Evolutionary conservation across 1,140 invertebrate genomes (phyloP).

Genomic region (Diabrotica undecimpunctata): DNA sequence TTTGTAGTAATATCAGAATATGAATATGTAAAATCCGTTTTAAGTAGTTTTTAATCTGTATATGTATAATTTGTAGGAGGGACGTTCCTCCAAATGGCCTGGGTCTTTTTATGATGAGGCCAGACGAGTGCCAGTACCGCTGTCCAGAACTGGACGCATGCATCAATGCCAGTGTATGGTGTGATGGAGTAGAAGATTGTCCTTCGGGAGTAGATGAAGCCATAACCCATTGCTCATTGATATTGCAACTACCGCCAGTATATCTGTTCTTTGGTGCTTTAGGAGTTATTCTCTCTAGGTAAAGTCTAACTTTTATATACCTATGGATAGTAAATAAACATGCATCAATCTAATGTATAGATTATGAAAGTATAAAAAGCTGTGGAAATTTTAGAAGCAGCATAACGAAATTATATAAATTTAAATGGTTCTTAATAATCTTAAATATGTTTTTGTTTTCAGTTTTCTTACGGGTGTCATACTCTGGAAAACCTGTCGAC

Average conservation of each 20-base stretch:
- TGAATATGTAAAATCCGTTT: background rate
- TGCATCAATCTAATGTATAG: too few species aligned
- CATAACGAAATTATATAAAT: background rate
- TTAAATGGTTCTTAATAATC: background rate
- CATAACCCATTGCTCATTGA: slow-evolving; percentile 70
- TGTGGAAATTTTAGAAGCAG: too few species aligned
- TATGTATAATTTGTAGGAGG: slow-evolving; percentile 30
- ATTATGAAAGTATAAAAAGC: too few species aligned
- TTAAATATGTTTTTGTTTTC: slow-evolving; percentile 15
- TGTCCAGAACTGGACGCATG: slow-evolving; percentile 85
- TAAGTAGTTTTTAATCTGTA: background rate
- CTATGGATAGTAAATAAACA: too few species aligned
- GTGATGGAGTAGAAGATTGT: slow-evolving; percentile 79
- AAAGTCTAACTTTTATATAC: background rate
- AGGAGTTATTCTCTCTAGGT: slow-evolving; percentile 38
- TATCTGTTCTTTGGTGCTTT: slow-evolving; percentile 59
- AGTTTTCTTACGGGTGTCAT: slow-evolving; percentile 35
- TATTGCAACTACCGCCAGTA: slow-evolving; percentile 68
- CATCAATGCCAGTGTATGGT: slow-evolving; percentile 84
- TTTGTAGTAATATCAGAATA: background rate
- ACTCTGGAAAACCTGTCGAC: slow-evolving; percentile 58
- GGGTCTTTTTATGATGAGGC: slow-evolving; percentile 54
- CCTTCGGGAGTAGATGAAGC: slow-evolving; percentile 86
- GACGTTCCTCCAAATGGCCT: slow-evolving; percentile 43
- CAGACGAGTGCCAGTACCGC: slow-evolving; percentile 70